Base-by-base conservation (phyloP, 2,888 invertebrate species). In the Mimachlamys varia region DNA sequence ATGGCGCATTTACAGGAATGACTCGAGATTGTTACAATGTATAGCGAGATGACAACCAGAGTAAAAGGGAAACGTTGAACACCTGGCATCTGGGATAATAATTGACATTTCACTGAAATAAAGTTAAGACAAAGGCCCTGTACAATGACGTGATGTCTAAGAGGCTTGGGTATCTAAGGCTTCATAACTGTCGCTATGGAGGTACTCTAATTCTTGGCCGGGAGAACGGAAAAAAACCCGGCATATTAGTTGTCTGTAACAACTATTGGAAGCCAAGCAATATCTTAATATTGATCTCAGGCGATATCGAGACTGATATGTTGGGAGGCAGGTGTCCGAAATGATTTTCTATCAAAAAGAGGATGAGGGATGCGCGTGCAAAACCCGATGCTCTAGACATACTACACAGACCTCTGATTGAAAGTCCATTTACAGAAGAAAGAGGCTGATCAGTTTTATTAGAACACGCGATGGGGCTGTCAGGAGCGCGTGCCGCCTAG, bases 201-300 rank as follows among this genome's bases (percentile, higher is more conserved):
- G 76, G 62, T 33, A 12, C 76, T 33, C 76, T 76, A 76, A 76
- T 76, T 33, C 76, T 33, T 33, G 76, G 33, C 33, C 13, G 76
- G 76, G 33, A 76, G 33, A 33, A 76, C 33, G 76, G 15, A 33
- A 76, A 76, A 76, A 76, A 33, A 33, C 27, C 76, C 76, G 33
- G 76, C 76, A 33, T 76, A 76, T 76, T 76, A 76, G 76, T 76
- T 76, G 76, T 33, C 76, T 12, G n/a, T 76, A 76, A 76, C 76
- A 62, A 62, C n/a, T 76, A 76, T 76, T 76, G 76, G 76, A 76
- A 76, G 76, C 76, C 76, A 76, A 76, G 76, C 76, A 76, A 76
- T 76, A 33, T 76, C 76, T 76, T 76, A 76, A 76, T 76, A 76
- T 76, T 76, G 76, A 76, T 76, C 33, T 76, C 10, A 76, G 33